Percentiles rank a stretch among this genome's conserved stretches.
Conservation (phyloP, 2,113 vertebrate genomes). For the Seriola rivoliana region DNA sequence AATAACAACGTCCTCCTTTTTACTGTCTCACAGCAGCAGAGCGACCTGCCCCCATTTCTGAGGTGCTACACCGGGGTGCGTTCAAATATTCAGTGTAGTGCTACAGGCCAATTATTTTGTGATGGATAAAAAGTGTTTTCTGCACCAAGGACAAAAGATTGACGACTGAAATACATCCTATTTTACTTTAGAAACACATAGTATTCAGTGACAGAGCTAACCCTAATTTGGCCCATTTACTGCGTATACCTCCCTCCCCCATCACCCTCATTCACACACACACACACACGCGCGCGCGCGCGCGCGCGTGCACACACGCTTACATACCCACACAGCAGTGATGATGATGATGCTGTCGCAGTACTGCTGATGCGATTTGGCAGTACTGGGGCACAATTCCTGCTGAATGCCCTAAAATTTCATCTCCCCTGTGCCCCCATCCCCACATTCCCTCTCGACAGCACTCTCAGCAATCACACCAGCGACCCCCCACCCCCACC, state of each 20-base stretch:
- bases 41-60: slow-evolving; percentile 66
- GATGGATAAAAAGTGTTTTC: slow-evolving; percentile 34
- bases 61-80: slow-evolving; percentile 18
- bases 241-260: slow-evolving; percentile 4
- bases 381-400: slow-evolving; percentile 76
- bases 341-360: slow-evolving; percentile 40
- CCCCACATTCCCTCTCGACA: slow-evolving; percentile 23
- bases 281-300: slow-evolving; percentile 23
- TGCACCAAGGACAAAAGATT: neutral
- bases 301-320: neutral
- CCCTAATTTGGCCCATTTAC: slow-evolving; percentile 33
- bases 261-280: slow-evolving; percentile 29
- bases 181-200: slow-evolving; percentile 10
- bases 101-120: slow-evolving; percentile 29
- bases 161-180: neutral
- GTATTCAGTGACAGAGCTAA: slow-evolving; percentile 5
- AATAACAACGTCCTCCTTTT: slow-evolving; percentile 65
- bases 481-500: neutral
- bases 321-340: slow-evolving; percentile 20
- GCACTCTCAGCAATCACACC: slow-evolving; percentile 35
- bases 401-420: slow-evolving; percentile 74
- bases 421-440: slow-evolving; percentile 39
- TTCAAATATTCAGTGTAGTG: slow-evolving; percentile 67
- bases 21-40: slow-evolving; percentile 52
- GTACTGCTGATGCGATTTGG: slow-evolving; percentile 69